Evolutionary conservation across 2,113 vertebrate genomes (phyloP).

Genomic region (Scytalopus superciliaris): DNA sequence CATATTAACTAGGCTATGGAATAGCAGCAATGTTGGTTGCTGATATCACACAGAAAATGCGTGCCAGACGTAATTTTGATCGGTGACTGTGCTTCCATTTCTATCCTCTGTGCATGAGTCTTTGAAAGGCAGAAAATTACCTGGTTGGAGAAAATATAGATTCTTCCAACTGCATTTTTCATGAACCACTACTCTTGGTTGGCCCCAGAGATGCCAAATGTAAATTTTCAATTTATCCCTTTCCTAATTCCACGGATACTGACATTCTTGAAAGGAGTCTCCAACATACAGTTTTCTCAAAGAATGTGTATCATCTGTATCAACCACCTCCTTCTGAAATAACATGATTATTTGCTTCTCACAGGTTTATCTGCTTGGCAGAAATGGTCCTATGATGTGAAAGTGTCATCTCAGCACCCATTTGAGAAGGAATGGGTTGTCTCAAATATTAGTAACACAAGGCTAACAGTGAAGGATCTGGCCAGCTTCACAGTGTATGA

Average conservation of each 20-base stretch:
- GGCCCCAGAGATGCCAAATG: neutral
- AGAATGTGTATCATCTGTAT: neutral
- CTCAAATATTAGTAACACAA: constrained; percentile 48
- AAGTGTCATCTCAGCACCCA: constrained; percentile 42
- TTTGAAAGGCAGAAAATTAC: neutral
- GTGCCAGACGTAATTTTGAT: neutral
- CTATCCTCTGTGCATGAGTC: neutral
- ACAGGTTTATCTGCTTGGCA: constrained; percentile 79
- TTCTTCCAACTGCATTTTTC: neutral
- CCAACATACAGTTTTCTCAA: neutral
- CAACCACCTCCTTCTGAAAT: neutral
- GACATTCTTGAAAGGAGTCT: neutral
- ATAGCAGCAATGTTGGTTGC: neutral
- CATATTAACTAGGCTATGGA: neutral
- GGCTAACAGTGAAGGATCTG: constrained; percentile 47
- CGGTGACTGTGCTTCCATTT: neutral
- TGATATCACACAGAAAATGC: neutral
- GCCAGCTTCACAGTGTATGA: constrained; percentile 47
- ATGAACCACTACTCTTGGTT: neutral
- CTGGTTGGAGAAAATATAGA: neutral
- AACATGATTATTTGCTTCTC: neutral
- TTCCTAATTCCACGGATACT: neutral
- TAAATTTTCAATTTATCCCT: neutral
- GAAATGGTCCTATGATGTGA: constrained; percentile 78
- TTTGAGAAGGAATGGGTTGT: constrained; percentile 18